These are phyloP conservation scores for Gymnopithys bicolor DNA, from an alignment of 2,797 vertebrate genomes.

Conservation along the genomic window DNA sequence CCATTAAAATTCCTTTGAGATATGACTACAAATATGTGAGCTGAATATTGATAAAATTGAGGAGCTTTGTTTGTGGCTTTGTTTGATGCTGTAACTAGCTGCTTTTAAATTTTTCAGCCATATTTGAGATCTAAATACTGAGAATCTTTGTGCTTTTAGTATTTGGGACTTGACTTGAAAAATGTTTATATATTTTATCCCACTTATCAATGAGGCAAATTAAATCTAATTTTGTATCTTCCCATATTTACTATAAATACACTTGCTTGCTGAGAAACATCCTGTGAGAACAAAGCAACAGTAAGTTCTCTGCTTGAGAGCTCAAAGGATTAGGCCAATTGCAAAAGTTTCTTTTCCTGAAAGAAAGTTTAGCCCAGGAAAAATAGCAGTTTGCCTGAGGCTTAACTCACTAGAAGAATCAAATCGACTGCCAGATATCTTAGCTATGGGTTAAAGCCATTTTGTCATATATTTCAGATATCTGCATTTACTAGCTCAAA, in stretches of 20 bases:
- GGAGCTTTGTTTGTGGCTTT: background rate
- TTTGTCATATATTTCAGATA: background rate
- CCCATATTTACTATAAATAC: slow-evolving; percentile 29
- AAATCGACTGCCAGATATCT: background rate
- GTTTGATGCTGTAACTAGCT: background rate
- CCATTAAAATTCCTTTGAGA: background rate
- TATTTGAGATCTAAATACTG: background rate
- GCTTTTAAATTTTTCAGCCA: background rate
- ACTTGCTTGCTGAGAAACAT: slow-evolving; percentile 37
- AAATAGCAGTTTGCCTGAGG: background rate
- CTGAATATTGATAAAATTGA: background rate
- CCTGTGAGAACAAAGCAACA: slow-evolving; percentile 22
- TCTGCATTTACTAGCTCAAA: background rate
- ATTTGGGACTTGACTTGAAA: background rate
- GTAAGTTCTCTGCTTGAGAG: background rate
- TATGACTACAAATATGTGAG: background rate
- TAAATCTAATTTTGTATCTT: background rate
- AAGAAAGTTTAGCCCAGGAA: background rate
- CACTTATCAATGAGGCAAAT: background rate
- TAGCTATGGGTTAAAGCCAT: background rate
- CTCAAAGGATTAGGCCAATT: background rate
- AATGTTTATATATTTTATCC: background rate
- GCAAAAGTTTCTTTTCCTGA: background rate
- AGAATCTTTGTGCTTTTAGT: background rate
- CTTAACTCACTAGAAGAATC: background rate